Conservation (phyloP, 64 coral and sea anemone species). For the Stichodactyla helianthus region DNA sequence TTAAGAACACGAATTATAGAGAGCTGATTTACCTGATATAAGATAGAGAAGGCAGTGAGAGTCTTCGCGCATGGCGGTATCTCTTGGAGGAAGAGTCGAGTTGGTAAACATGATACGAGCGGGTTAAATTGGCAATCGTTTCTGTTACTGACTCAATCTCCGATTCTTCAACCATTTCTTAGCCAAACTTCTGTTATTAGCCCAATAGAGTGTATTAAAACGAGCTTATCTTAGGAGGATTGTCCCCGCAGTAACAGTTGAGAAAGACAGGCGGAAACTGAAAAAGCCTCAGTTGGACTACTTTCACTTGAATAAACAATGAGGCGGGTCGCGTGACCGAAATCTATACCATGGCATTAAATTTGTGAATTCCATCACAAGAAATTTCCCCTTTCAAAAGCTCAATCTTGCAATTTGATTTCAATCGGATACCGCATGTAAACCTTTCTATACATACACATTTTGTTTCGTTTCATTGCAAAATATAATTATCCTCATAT, state of each 20-base stretch:
- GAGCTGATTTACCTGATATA: not conserved
- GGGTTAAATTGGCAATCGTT: not conserved
- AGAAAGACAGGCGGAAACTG: not conserved
- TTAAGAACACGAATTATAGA: not conserved
- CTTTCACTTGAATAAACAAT: not conserved
- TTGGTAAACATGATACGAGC: not conserved
- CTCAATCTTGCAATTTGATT: not conserved
- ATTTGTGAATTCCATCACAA: not conserved
- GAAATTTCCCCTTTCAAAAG: not conserved
- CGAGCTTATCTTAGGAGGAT: not conserved
- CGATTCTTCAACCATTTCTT: not conserved
- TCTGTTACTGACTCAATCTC: not conserved
- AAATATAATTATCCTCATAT: too few species aligned
- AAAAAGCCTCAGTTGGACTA: not conserved
- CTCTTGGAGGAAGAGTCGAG: not conserved
- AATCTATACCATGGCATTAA: not conserved
- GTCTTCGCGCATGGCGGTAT: constrained; percentile 4
- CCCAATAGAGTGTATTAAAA: not conserved
- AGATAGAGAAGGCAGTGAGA: not conserved
- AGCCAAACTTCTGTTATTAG: not conserved
- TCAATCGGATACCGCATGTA: too few species aligned
- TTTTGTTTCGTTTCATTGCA: too few species aligned
- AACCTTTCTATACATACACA: too few species aligned
- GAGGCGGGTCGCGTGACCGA: not conserved
- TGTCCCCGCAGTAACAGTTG: not conserved